A percentile compares a stretch with the other conserved stretches of the same genome.
phyloP scores from a whole-genome alignment of 2,113 vertebrate genomes.

The Hippoglossus stenolepis region DNA sequence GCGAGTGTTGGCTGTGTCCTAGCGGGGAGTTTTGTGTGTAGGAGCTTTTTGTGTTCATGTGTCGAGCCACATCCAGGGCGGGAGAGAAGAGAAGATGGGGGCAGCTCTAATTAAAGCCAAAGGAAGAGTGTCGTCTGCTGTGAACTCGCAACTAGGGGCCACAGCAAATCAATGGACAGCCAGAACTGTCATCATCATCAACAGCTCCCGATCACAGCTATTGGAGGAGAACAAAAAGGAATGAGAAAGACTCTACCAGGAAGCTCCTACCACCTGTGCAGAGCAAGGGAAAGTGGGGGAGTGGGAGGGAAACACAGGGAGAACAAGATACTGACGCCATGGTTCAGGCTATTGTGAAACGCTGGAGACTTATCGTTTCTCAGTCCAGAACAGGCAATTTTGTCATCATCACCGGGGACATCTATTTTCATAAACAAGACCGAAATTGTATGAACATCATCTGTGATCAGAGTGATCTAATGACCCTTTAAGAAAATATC shows the following conservation, averaged over 20 bases:
- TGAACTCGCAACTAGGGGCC: constrained; percentile 78
- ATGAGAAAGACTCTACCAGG: constrained; percentile 73
- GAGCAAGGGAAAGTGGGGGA: constrained; percentile 59
- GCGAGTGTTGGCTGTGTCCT: constrained; percentile 52
- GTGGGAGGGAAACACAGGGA: constrained; percentile 48
- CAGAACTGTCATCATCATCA: constrained; percentile 82
- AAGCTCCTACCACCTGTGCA: constrained; percentile 79
- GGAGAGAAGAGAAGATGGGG: constrained; percentile 69
- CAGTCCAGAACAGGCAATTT: constrained; percentile 59
- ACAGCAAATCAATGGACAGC: constrained; percentile 81
- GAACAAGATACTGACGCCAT: constrained; percentile 53
- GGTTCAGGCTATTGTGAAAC: constrained; percentile 43
- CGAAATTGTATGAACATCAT: constrained; percentile 46
- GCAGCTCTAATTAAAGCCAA: constrained; percentile 80
- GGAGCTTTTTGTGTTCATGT: constrained; percentile 69
- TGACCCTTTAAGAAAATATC: constrained; percentile 53
- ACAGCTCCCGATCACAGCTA: constrained; percentile 77
- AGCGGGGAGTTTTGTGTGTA: constrained; percentile 62
- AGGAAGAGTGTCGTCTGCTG: constrained; percentile 79
- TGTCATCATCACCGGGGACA: constrained; percentile 66
- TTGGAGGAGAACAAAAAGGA: constrained; percentile 80
- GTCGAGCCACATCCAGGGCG: constrained; percentile 72
- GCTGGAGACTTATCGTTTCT: constrained; percentile 55
- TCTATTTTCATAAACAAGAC: constrained; percentile 72
- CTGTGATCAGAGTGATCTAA: constrained; percentile 58